Evolutionary conservation across 2,113 vertebrate genomes (phyloP).

Genomic region (Phylloscopus trochiloides): DNA sequence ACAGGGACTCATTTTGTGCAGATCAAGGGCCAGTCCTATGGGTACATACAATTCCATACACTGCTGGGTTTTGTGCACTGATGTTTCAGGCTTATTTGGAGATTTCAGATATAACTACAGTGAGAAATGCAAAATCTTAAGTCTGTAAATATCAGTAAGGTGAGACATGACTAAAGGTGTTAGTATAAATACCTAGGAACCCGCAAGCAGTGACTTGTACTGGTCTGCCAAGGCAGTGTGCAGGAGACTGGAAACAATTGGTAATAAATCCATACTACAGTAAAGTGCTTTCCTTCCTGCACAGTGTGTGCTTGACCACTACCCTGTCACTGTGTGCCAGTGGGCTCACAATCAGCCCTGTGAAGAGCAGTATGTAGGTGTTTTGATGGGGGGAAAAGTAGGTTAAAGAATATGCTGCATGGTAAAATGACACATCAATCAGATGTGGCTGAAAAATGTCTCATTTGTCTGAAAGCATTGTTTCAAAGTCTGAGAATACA

Average conservation of each 20-base stretch:
- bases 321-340: background rate
- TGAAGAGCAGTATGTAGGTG: background rate
- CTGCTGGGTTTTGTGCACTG: background rate
- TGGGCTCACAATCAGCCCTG: background rate
- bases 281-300: background rate
- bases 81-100: background rate
- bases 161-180: background rate
- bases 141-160: background rate
- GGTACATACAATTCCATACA: background rate
- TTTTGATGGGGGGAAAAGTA: background rate
- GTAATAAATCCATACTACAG: background rate
- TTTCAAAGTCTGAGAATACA: background rate
- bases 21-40: background rate
- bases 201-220: background rate
- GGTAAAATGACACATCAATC: background rate
- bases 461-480: background rate
- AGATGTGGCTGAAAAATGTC: background rate
- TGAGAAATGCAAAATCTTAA: background rate
- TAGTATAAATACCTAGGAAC: background rate
- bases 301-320: background rate
- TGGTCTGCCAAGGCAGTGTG: background rate
- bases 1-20: background rate
- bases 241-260: background rate
- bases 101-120: background rate
- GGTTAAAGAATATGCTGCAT: background rate